These are phyloP conservation scores for Coregonus suidteri DNA, from an alignment of 2,797 vertebrate genomes.

Conservation along the genomic window DNA sequence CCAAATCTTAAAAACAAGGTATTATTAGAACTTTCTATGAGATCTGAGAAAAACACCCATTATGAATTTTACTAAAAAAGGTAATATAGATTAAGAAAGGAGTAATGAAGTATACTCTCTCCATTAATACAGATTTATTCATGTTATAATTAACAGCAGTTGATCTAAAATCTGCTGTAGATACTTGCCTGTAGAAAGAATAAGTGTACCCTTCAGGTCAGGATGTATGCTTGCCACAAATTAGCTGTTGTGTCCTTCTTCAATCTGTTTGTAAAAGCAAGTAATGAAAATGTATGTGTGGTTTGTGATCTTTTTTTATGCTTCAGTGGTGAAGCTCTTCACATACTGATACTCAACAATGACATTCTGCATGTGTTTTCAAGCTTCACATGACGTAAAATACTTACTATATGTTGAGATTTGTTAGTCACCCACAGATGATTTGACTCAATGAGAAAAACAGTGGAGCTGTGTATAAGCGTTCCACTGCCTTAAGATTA, in stretches of 20 bases:
- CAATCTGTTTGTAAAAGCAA: not conserved
- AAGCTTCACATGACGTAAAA: not conserved
- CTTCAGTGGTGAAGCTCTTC: conserved; percentile 14
- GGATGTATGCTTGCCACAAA: not conserved
- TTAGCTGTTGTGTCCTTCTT: not conserved
- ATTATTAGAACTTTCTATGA: not conserved
- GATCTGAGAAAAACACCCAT: not conserved
- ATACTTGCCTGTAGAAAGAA: not conserved
- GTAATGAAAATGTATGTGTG: conserved; percentile 8
- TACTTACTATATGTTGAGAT: not conserved
- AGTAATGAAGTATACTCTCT: not conserved
- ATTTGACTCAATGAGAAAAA: not conserved
- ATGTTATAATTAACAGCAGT: not conserved
- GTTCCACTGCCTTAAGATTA: not conserved
- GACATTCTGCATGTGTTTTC: not conserved
- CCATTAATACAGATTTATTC: not conserved
- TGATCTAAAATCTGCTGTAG: not conserved
- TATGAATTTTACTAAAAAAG: not conserved
- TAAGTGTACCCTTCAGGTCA: no score
- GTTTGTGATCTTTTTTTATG: not conserved
- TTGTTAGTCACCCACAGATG: not conserved
- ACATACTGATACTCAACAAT: conserved; percentile 1
- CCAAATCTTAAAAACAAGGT: no score
- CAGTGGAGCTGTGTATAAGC: not conserved
- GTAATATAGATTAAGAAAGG: not conserved